Base-by-base conservation (phyloP, 2,888 invertebrate genomes). In the Drosophila nr. perissopoda region DNA sequence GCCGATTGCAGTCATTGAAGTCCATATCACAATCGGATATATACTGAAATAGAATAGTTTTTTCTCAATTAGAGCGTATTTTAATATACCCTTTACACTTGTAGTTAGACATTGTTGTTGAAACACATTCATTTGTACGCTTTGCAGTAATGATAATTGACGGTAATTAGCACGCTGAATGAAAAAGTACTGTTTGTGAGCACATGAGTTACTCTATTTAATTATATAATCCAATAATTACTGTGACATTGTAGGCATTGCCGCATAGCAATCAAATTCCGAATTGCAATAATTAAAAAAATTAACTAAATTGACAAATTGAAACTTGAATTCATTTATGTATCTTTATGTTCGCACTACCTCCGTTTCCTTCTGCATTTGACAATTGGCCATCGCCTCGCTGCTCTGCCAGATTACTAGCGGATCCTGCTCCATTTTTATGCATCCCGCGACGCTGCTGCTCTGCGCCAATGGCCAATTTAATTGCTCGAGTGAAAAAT, bases 401-500 rank as follows among this genome's bases (percentile, higher is more conserved):
- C 38, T 56, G 53, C 34, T 61, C 5, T 21, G 54, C 67, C 66
- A 67, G 2, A 49, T 36, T 27, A 48, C 40, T 4, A 2, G 13
- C 27, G 38, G 13, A 21, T 57, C 74, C 25, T 40, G 56, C 1
- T 69, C 63, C 29, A 63, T 18, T 11, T 67, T 67, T 11, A 61
- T 38, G 42, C 27, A 33, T 11, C 1, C 27, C 8, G 8, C n/a
- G 7, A 7, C 4, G 46, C 18, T 8, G 51, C 25, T 62, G 51
- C 13, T 51, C 7, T 29, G 38, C 16, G 53, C 18, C 27, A 67
- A 49, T 58, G 58, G 61, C 46, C 66, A 61, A 58, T 74, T 54
- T n/a, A 65, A 61, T 62, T 75, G 61, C 21, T 74, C 46, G 7
- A 31, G n/a, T 10, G 38, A 29, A 21, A 46, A 49, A 1, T 31